Percentiles rank a stretch among this genome's conserved stretches.
Conservation (phyloP, 2,888 invertebrate genomes). For the Polia nebulosa region DNA sequence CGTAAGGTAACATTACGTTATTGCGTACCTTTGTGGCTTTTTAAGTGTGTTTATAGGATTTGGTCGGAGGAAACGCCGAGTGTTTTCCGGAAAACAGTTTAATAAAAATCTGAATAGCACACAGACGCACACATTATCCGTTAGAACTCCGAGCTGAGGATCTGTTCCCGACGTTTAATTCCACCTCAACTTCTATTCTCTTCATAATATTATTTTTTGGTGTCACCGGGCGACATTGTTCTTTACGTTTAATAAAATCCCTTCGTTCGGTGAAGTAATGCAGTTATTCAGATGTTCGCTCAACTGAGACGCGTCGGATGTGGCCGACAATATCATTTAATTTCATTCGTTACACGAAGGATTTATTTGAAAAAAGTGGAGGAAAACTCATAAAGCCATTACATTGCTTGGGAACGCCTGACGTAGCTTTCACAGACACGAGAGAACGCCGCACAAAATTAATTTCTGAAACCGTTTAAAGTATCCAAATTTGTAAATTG, state of each 20-base stretch:
- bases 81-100: constrained; percentile 61
- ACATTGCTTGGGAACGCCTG: constrained; percentile 79
- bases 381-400: constrained; percentile 84
- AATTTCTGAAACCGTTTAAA: constrained; percentile 76
- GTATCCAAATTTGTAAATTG: constrained; percentile 70
- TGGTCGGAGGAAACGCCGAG: constrained; percentile 60
- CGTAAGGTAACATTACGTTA: constrained; percentile 84
- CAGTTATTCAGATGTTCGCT: constrained; percentile 74
- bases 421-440: constrained; percentile 78
- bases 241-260: constrained; percentile 61
- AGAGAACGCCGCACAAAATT: constrained; percentile 76
- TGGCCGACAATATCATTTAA: constrained; percentile 81
- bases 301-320: constrained; percentile 73
- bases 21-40: constrained; percentile 85
- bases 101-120: constrained; percentile 54
- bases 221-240: constrained; percentile 61
- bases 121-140: constrained; percentile 28
- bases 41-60: constrained; percentile 84
- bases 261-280: constrained; percentile 51
- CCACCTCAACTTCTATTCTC: constrained; percentile 46
- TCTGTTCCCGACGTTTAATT: constrained; percentile 68
- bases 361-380: constrained; percentile 83
- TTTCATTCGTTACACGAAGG: constrained; percentile 79
- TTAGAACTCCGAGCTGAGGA: constrained; percentile 37
- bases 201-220: constrained; percentile 61